Base-by-base conservation (phyloP, 2,888 invertebrate species). In the Argyresthia albistria region DNA sequence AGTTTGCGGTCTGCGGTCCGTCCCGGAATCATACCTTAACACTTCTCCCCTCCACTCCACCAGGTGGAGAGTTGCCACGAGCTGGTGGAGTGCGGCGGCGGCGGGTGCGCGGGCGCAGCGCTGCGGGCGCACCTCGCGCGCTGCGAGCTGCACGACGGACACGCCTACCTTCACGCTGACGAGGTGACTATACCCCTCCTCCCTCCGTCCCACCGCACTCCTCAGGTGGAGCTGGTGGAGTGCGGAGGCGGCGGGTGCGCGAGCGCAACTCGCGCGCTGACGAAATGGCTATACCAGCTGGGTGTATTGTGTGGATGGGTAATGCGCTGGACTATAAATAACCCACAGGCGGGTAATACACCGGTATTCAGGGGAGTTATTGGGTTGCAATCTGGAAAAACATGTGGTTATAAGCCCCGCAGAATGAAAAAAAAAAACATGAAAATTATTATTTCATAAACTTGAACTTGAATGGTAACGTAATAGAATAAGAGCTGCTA, bases 51-150 rank as follows among this genome's bases (percentile, higher is more conserved):
- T 25, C 25, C 6, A 25, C 25, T n/a, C 39, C 3, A 2, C 48
- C 71, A 73, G 87, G 86, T 74, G 73, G 82, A 74, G 61, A 82
- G 81, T 56, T 87, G 81, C 56, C 79, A 80, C 55, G 86, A 79
- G 68, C 60, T 81, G 47, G 63, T 79, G n/a, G 82, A 80, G 12
- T 69, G 60, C 2, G 69, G 67, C 4, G 65, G 63, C 9, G 63
- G 61, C 7, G 70, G 67, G 0, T 70, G 67, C 8, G 67, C 72
- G 0, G 63, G 65, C 2, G 56, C 58, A 4, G 67, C 75, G 0
- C 64, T 81, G 50, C 75, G 80, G 8, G 69, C 76, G 14, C 81
- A 79, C 15, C 73, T 87, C 8, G 60, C 77, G 0, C 66, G 79
- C 2, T 70, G 73, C 51, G 73, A 76, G 8, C 56, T 79, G 1